Conservation (phyloP, 2,888 invertebrate genomes). For the Phania funesta region DNA sequence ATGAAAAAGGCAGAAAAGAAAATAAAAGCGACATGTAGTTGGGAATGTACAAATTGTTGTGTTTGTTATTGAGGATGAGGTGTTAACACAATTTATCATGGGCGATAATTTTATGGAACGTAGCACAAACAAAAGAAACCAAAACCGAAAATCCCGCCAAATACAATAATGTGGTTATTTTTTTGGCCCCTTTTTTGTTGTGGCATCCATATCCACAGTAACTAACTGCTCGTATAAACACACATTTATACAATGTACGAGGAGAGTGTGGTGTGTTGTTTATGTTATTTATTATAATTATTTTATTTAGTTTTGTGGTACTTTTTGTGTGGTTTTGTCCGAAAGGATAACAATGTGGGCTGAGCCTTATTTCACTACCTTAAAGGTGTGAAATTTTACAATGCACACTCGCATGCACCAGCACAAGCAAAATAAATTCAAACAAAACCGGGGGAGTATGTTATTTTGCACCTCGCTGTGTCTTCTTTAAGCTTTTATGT, state of each 20-base stretch:
- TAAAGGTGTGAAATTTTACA: slow-evolving; percentile 66
- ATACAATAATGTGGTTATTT: slow-evolving; percentile 60
- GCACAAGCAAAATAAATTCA: slow-evolving; percentile 4
- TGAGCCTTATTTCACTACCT: slow-evolving; percentile 64
- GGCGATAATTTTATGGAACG: slow-evolving; percentile 73
- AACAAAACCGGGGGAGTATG: slow-evolving; percentile 60
- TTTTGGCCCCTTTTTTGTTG: slow-evolving; percentile 15
- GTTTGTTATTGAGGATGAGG: slow-evolving; percentile 69
- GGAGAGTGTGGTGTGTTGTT: slow-evolving; percentile 13
- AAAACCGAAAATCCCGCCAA: slow-evolving; percentile 45
- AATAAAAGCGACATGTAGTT: slow-evolving; percentile 45
- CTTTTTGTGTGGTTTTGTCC: slow-evolving; percentile 48
- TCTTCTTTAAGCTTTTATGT: slow-evolving; percentile 25
- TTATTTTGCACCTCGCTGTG: slow-evolving; percentile 52
- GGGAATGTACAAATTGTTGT: slow-evolving; percentile 54
- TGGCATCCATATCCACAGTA: slow-evolving; percentile 40
- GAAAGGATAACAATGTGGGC: slow-evolving; percentile 64
- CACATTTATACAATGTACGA: slow-evolving; percentile 25
- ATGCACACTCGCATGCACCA: slow-evolving; percentile 5
- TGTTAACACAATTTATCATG: slow-evolving; percentile 73
- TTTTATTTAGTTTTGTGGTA: slow-evolving; percentile 24
- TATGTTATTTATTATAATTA: slow-evolving; percentile 47
- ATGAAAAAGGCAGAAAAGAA: slow-evolving; percentile 7
- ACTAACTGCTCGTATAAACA: slow-evolving; percentile 23
- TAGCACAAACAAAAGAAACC: slow-evolving; percentile 57